Evolutionary conservation across 1,140 invertebrate genomes (phyloP), one percentile per base, ranked within the genome.

Genomic region (Leptestheria dahalacensis): DNA sequence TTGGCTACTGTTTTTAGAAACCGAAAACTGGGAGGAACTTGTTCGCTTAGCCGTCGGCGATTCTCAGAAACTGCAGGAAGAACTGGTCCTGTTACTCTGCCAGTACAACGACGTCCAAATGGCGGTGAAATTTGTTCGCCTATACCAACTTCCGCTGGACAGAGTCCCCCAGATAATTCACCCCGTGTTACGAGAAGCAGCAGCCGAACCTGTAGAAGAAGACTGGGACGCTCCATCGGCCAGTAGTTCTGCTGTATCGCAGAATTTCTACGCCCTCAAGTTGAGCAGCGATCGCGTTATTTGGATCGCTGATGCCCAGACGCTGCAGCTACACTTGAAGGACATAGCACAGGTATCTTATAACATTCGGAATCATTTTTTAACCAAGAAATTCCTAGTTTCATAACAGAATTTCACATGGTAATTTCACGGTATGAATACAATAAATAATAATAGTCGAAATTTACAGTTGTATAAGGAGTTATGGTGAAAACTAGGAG

Each of bases 21-120:
- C 67, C 23, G 75, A 77, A 62, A 79, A 80, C 64, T 84, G 78
- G 72, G 75, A 77, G 62, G 83, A 86, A 72, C 78, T 85, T 74
- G 76, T 78, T 0, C 77, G 77, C 65, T 81, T 84, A 68, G 77
- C 79, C 15, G 72, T 82, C n/a, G 73, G 73, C 21, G 68, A 74
- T 55, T 72, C 79, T 59, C 48, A 65, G 26, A 72, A 75, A 46
- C 62, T 84, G 4, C 77, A 80, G 65, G 57, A 71, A 24, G 77
- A 81, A 63, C 66, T 83, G 21, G 68, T 84, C 1, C 61, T 49
- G 18, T 70, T 71, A 50, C 64, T 82, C 11, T 63, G 71, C 11
- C 67, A 75, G 20, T 73, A 74, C 70, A 75, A 77, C 50, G 78
- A 77, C 64, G 21, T 66, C 10, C 69, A 72, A 51, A 80, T 81